Conservation (phyloP, 2,113 vertebrate genomes). For the Oceanites oceanicus region DNA sequence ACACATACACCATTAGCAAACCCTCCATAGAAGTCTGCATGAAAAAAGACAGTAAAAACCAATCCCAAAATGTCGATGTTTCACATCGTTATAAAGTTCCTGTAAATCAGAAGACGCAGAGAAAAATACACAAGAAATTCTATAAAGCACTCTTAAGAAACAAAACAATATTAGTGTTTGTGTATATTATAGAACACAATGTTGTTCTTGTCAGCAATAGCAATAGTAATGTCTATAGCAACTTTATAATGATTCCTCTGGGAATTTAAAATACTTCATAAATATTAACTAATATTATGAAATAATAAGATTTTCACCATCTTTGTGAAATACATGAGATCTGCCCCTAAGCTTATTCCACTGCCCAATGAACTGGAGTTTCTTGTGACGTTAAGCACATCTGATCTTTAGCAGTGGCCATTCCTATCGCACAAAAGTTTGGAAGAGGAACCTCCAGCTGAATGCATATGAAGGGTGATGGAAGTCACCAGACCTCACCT, state of each 20-base stretch:
- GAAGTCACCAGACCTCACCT: background rate
- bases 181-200: background rate
- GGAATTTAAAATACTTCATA: background rate
- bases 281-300: background rate
- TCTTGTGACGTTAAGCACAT: background rate
- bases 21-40: background rate
- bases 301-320: background rate
- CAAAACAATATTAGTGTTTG: background rate
- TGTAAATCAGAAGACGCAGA: background rate
- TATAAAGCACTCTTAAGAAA: conserved; percentile 8
- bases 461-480: background rate
- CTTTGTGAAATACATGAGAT: background rate
- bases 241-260: background rate
- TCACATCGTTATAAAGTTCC: background rate
- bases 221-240: background rate
- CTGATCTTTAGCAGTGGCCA: background rate
- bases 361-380: background rate
- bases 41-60: background rate
- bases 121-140: background rate
- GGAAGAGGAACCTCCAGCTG: background rate
- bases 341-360: background rate
- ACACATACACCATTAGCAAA: background rate
- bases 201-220: background rate
- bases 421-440: background rate
- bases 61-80: background rate